Base-by-base conservation (phyloP, 2,888 invertebrate species). In the Cephus pulcher region DNA sequence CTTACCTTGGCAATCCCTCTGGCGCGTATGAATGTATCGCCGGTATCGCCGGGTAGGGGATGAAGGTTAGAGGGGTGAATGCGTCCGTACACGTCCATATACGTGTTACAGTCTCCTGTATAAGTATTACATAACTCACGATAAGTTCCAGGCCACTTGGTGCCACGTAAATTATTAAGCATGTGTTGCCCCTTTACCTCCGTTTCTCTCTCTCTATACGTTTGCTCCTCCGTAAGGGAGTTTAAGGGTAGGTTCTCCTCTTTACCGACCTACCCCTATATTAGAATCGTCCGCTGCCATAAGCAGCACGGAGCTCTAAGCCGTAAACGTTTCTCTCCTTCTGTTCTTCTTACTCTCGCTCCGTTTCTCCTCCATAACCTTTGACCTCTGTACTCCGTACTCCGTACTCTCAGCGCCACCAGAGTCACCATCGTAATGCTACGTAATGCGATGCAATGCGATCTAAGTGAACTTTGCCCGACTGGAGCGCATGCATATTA, bases 111-210 rank as follows among this genome's bases (percentile, higher is more conserved):
- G 77, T 76, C 74, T 73, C 76, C 80, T 76, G 73, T 80, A 75
- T 84, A 83, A 87, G 86, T 86, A 85, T 85, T 85, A 84, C 86
- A 88, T 89, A 87, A 87, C 87, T 88, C 88, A 88, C 81, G 82
- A 79, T 84, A 84, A 88, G 87, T 88, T 88, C 84, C 87, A 84
- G 86, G 83, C 86, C 88, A 87, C 89, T 88, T 86, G 56, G 88
- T 84, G 84, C 84, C 80, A 81, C 83, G 88, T 88, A 87, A 89
- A 88, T 88, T 87, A 88, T 88, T 89, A 85, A 89, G 84, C 89
- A 86, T 85, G 85, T 85, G 85, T 87, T 87, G 85, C 85, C 85
- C 81, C 84, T 85, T 85, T 83, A 82, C 84, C 85, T 82, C 77
- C 78, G 15, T 34, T 56, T 56, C 56, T 56, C 56, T 30, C 30